A percentile compares a stretch with the other conserved stretches of the same genome.
Conservation (phyloP, 1,140 invertebrate species). For the Trichonephila clavata region DNA sequence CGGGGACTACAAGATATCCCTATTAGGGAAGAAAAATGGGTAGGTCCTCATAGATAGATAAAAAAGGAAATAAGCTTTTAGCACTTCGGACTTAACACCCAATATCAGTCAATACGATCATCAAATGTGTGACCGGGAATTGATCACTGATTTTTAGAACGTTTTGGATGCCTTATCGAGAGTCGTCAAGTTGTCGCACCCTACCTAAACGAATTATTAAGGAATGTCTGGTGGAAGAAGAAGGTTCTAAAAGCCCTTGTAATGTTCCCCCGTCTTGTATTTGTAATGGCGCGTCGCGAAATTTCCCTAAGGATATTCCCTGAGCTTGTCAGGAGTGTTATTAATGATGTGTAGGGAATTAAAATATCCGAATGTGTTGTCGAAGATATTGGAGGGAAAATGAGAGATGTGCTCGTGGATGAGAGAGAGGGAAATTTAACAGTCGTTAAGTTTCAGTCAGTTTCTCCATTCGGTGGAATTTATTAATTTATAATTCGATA, state of each 20-base stretch:
- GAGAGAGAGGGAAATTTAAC: not conserved
- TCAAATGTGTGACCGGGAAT: not conserved
- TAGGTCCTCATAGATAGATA: not conserved
- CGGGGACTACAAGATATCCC: not conserved
- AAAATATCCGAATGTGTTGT: not conserved
- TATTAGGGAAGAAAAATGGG: slow-evolving; percentile 30
- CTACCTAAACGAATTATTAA: slow-evolving; percentile 20
- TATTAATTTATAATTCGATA: too few species aligned
- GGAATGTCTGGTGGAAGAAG: not conserved
- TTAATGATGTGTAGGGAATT: not conserved
- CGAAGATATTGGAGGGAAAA: not conserved
- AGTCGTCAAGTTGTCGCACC: not conserved
- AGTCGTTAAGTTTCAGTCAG: too few species aligned
- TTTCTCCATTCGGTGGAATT: too few species aligned
- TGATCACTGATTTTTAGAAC: not conserved
- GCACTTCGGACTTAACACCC: slow-evolving; percentile 17
- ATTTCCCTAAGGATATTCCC: not conserved
- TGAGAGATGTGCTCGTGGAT: not conserved
- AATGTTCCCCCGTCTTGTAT: not conserved
- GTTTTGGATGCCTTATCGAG: not conserved
- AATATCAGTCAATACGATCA: not conserved
- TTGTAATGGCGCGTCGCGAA: not conserved
- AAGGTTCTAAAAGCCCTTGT: not conserved
- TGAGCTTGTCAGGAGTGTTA: not conserved
- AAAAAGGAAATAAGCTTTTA: slow-evolving; percentile 1